Evolutionary conservation across 2,888 invertebrate species (phyloP).

Genomic region (Orchesellides sinensis): DNA sequence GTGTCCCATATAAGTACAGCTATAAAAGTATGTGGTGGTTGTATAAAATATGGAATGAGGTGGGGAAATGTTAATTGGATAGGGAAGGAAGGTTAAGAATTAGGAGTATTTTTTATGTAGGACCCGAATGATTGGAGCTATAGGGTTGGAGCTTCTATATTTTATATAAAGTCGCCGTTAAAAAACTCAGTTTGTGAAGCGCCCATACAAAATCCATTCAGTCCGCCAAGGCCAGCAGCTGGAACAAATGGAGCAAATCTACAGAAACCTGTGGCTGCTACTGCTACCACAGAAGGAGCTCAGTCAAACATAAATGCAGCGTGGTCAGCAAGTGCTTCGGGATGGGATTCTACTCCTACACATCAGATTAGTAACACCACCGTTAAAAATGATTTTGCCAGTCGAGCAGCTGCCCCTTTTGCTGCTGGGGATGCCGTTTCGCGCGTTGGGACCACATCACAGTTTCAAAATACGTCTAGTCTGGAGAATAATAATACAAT

Average conservation of each 20-base stretch:
- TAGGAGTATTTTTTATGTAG: too few relatives aligned
- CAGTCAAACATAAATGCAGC: constrained; percentile 26
- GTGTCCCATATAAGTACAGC: constrained; percentile 21
- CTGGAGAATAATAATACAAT: constrained; percentile 52
- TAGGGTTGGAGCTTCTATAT: constrained; percentile 74
- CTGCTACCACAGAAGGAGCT: neutral
- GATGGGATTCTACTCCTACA: constrained; percentile 21
- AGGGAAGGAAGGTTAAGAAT: too few relatives aligned
- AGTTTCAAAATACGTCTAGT: constrained; percentile 44
- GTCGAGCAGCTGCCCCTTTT: neutral
- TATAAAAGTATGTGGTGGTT: constrained; percentile 21
- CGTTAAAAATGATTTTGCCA: neutral
- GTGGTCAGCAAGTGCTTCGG: constrained; percentile 16
- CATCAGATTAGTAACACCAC: neutral
- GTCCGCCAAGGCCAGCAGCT: constrained; percentile 73
- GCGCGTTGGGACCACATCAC: neutral
- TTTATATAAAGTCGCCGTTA: constrained; percentile 72
- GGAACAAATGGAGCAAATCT: constrained; percentile 64
- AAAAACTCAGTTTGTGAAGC: constrained; percentile 60
- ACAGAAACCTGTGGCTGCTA: neutral
- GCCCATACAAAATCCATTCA: constrained; percentile 69
- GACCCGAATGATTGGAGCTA: constrained; percentile 71
- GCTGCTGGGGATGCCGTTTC: neutral
- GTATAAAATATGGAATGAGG: neutral
- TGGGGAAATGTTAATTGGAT: too few relatives aligned